A percentile compares a stretch with the other conserved stretches of the same genome.
These are phyloP conservation scores for Monopis laevigella DNA, from an alignment of 2,888 invertebrate genomes.

Conservation along the genomic window DNA sequence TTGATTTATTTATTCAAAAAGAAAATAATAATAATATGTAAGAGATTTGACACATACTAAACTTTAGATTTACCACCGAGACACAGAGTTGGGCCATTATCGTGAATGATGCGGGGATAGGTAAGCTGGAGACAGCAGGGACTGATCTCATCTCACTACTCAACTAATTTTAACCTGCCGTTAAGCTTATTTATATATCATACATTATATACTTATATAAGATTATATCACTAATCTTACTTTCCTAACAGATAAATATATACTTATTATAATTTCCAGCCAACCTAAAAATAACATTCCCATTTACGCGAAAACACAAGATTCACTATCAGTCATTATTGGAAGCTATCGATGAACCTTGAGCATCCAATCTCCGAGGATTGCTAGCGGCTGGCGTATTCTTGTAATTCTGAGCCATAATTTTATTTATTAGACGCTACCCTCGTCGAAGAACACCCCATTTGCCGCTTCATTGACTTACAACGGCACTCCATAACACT, in stretches of 20 bases:
- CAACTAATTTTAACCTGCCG: too few species aligned
- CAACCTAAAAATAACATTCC: too few species aligned
- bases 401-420: conserved; percentile 66
- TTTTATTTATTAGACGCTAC: conserved; percentile 66
- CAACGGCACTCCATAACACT: conserved; percentile 66
- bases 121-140: conserved; percentile 25
- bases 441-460: conserved; percentile 60
- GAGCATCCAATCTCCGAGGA: conserved; percentile 58
- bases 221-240: too few species aligned
- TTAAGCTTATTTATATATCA: too few species aligned
- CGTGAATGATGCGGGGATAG: conserved; percentile 55
- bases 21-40: too few species aligned
- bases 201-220: too few species aligned
- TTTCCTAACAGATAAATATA: too few species aligned
- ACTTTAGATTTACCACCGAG: conserved; percentile 63
- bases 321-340: conserved; percentile 59
- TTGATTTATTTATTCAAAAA: too few species aligned
- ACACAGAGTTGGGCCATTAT: conserved; percentile 52
- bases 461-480: conserved; percentile 68
- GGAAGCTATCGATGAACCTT: conserved; percentile 56
- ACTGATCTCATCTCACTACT: too few species aligned
- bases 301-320: conserved; percentile 20
- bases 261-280: too few species aligned
- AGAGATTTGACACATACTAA: too few species aligned
- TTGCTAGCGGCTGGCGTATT: conserved; percentile 49